Evolutionary conservation across 2,113 vertebrate genomes (phyloP).

Genomic region (Colinus virginianus): DNA sequence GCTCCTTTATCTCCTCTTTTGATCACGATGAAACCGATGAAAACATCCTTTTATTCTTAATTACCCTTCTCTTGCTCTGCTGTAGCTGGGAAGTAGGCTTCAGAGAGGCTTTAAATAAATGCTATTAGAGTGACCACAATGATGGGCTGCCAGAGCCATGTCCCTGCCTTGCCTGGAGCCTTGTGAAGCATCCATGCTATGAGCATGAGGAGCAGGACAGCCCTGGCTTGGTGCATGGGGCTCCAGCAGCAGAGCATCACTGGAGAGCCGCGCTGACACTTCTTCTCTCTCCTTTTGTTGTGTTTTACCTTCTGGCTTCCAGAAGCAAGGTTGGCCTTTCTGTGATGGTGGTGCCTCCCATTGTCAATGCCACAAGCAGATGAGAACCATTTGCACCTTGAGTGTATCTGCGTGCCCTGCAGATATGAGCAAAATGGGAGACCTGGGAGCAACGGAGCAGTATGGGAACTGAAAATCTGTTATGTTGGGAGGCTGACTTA

Average conservation of each 20-base stretch:
- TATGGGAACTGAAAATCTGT: neutral
- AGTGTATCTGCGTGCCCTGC: neutral
- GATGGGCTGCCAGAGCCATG: neutral
- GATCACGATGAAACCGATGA: constrained; percentile 29
- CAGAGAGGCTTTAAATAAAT: neutral
- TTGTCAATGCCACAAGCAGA: neutral
- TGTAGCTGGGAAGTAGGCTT: neutral
- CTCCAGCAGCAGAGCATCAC: rapidly evolving
- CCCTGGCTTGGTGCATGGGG: rapidly evolving
- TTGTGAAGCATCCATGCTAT: neutral
- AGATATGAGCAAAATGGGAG: neutral
- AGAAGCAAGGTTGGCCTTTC: neutral
- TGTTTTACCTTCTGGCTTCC: neutral
- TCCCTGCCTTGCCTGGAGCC: neutral
- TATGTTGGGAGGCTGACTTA: neutral
- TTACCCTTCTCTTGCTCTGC: neutral
- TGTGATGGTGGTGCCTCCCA: neutral
- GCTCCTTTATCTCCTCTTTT: constrained; percentile 25
- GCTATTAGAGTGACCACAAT: neutral
- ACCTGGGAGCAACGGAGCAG: neutral
- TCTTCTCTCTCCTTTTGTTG: neutral
- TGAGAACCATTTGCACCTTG: neutral
- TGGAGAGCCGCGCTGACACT: neutral
- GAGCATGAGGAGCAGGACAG: neutral
- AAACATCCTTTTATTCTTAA: constrained; percentile 36